These are phyloP conservation scores for Bombus waltoni DNA, from an alignment of 1,140 invertebrate genomes.

Conservation along the genomic window DNA sequence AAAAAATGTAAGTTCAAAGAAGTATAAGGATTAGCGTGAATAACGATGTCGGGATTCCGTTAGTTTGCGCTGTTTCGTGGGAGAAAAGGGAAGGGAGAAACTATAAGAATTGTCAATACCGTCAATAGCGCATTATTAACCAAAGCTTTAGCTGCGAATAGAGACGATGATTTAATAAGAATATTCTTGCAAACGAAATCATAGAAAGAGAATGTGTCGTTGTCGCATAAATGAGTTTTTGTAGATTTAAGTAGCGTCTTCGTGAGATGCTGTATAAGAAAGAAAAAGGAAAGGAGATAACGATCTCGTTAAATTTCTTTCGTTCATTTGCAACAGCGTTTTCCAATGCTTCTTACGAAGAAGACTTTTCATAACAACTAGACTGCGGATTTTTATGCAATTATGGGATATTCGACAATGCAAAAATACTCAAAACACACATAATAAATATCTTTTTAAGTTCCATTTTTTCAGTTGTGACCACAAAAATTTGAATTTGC, in stretches of 20 bases:
- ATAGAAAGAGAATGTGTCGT: slow-evolving; percentile 33
- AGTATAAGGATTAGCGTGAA: slow-evolving; percentile 57
- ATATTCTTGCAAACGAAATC: slow-evolving; percentile 72
- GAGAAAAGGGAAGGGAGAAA: neutral
- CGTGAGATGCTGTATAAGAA: slow-evolving; percentile 49
- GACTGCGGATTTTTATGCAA: too few relatives aligned
- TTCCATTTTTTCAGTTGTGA: too few relatives aligned
- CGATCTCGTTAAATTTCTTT: neutral
- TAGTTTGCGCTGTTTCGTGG: slow-evolving; percentile 44
- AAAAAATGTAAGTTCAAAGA: slow-evolving; percentile 58
- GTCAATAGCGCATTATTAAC: slow-evolving; percentile 65
- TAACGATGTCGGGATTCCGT: slow-evolving; percentile 41
- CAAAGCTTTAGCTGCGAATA: slow-evolving; percentile 68
- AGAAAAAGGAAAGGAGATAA: neutral
- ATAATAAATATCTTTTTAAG: too few relatives aligned
- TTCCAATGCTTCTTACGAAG: neutral
- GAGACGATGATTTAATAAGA: slow-evolving; percentile 57
- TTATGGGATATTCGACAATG: too few relatives aligned
- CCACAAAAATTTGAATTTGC: too few relatives aligned
- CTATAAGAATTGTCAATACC: slow-evolving; percentile 66
- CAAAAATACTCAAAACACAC: too few relatives aligned
- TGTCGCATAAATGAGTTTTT: slow-evolving; percentile 45
- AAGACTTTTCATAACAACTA: neutral
- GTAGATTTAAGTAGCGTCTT: slow-evolving; percentile 60
- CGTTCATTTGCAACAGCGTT: slow-evolving; percentile 2